phyloP scores from a whole-genome alignment of 2,113 vertebrate genomes.

The Anthoscopus minutus region DNA sequence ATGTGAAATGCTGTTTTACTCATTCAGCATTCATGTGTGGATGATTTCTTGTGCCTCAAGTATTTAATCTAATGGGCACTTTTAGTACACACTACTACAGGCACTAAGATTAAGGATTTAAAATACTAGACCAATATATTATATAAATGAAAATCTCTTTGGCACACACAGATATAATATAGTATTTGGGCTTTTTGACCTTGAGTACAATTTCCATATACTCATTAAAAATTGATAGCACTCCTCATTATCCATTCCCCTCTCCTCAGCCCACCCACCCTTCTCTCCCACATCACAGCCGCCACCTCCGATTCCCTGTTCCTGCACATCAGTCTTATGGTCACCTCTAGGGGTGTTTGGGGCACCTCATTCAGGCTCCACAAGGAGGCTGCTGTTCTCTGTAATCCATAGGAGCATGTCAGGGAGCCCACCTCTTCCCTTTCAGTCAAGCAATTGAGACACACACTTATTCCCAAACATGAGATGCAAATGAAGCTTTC shows the following conservation, averaged over 20 bases:
- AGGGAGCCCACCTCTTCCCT: not conserved
- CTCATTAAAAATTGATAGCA: conserved; percentile 65
- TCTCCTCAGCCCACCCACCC: not conserved
- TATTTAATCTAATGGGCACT: conserved; percentile 39
- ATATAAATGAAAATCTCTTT: conserved; percentile 52
- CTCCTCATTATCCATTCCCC: conserved; percentile 48
- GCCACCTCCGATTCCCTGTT: not conserved
- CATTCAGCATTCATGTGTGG: not conserved
- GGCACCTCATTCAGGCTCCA: not conserved
- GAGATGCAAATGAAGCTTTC: not conserved
- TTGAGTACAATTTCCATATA: conserved; percentile 61
- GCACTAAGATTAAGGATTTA: conserved; percentile 52
- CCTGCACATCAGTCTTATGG: not conserved
- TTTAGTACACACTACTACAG: conserved; percentile 38
- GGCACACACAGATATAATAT: conserved; percentile 45
- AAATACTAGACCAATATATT: conserved; percentile 54
- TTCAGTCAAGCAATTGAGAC: not conserved
- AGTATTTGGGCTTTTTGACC: conserved; percentile 60
- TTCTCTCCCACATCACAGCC: not conserved
- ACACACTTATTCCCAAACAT: not conserved
- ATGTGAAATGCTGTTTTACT: conserved; percentile 22
- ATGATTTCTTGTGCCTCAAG: conserved; percentile 32
- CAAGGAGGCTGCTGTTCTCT: not conserved
- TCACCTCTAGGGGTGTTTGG: not conserved
- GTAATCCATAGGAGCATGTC: not conserved